Evolutionary conservation across 64 coral and sea anemone species (phyloP), one percentile per base, ranked within the genome.

Genomic region (Stichodactyla mertensii): DNA sequence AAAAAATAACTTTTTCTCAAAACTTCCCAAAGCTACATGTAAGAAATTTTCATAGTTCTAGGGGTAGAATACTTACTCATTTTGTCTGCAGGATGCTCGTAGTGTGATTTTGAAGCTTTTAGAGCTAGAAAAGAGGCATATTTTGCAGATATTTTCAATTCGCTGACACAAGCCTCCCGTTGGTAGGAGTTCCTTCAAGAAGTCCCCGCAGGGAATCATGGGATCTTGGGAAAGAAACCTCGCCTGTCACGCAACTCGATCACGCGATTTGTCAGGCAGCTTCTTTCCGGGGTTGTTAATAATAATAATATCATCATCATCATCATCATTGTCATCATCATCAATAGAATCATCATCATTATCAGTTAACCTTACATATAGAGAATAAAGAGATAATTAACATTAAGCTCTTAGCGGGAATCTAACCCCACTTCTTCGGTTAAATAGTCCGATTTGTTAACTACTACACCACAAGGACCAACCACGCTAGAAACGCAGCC

Each of bases 141-240:
- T 11, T 81, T 81, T 55, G 9, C 4, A 81, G 52, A 53, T 81
- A 15, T 45, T 6, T 19, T 15, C 16, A 19, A 81, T 55, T 27
- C 2, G 78, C 78, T 55, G 52, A 81, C 14, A 53, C 78, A 11
- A 19, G 10, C 1, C 55, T 53, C 16, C 31, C 16, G 83, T 85
- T 85, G 83, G 83, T 85, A 85, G 83, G 83, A 85, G 83, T 85
- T 74, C 69, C 69, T 85, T 85, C 55, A 5, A 16, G 8, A 10
- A 27, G 16, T 57, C 11, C 56, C 20, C 53, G 83, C 53, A 12
- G 54, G 20, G 83, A 12, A 85, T 85, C 54, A 45, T 85, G 83
- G 83, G 83, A 82, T 61, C 14, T 64, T 10, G 80, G 11, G 28
- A 82, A 82, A 18, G 80, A 55, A 82, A 27, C 80, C 80, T 82